These are phyloP conservation scores for Brachionus rotundiformis DNA, from an alignment of 1,140 invertebrate genomes.

Conservation along the genomic window DNA sequence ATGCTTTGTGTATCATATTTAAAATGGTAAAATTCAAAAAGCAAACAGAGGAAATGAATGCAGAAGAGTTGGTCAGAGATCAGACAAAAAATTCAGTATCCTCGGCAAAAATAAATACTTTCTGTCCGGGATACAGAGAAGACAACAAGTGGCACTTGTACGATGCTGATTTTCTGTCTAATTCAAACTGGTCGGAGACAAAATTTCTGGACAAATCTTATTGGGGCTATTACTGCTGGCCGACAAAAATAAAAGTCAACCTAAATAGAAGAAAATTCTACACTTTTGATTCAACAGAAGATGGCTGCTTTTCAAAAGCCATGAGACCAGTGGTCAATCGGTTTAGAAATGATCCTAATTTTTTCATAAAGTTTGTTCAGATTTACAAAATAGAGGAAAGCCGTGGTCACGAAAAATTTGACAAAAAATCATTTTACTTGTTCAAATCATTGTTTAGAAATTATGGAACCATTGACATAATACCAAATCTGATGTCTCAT, in stretches of 20 bases:
- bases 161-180: background rate
- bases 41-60: background rate
- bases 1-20: slow-evolving; percentile 27
- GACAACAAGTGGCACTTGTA: slow-evolving; percentile 46
- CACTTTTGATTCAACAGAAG: slow-evolving; percentile 55
- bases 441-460: slow-evolving; percentile 80
- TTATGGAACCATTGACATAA: slow-evolving; percentile 69
- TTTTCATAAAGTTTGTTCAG: slow-evolving; percentile 73
- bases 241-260: slow-evolving; percentile 66
- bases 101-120: background rate
- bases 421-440: slow-evolving; percentile 69
- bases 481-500: slow-evolving; percentile 70
- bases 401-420: slow-evolving; percentile 80
- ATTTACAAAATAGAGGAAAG: slow-evolving; percentile 82
- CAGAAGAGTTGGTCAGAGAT: background rate
- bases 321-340: slow-evolving; percentile 63
- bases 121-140: slow-evolving; percentile 22
- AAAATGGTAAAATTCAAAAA: slow-evolving; percentile 46
- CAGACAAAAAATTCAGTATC: background rate
- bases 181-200: slow-evolving; percentile 29
- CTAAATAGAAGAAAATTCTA: background rate
- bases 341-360: slow-evolving; percentile 66
- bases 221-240: slow-evolving; percentile 80
- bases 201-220: slow-evolving; percentile 72
- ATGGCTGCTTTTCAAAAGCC: slow-evolving; percentile 54